Base-by-base conservation (phyloP, 2,888 invertebrate genomes). In the Pristionchus fissidentatus region DNA sequence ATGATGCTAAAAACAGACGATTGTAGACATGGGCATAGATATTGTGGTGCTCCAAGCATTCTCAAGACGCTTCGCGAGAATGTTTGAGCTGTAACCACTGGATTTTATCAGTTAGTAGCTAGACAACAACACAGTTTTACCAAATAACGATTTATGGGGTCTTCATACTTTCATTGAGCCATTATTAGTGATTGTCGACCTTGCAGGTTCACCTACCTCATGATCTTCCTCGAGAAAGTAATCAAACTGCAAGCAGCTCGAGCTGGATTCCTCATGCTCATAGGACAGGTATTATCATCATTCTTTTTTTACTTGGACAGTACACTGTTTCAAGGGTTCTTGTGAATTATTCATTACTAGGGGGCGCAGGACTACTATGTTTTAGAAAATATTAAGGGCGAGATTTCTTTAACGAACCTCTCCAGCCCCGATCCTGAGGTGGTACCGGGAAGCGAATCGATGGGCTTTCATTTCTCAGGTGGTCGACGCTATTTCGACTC, bases 401-500 rank as follows among this genome's bases (percentile, higher is more conserved):
- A n/a, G 10, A 49, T 49, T 13, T 49, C 41, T 73, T 15, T 73
- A 15, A 22, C 19, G 73, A 10, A n/a, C 13, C 38, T 29, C 73
- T 32, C 62, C 8, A 62, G 62, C 13, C 10, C n/a, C 13, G 29
- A 8, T 10, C 8, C 13, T 15, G 29, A 29, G 62, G 29, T 15
- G 62, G n/a, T 19, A 62, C 15, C 8, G n/a, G 13, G 29, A 62
- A n/a, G 29, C n/a, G 19, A 52, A 29, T 55, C 32, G 22, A 55
- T 73, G 46, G 7, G 41, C 35, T n/a, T n/a, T n/a, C n/a, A 78
- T 46, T 8, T 80, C 82, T 41, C n/a, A 89, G 90, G 88, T 97
- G 38, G 95, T 96, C 43, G 97, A 97, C 94, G 96, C 95, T 32
- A 77, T 97, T 84, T 95, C 95, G 29, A 97, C 97, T 35, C 96